phyloP scores from a whole-genome alignment of 2,888 invertebrate species.

The Tinea semifulvella region DNA sequence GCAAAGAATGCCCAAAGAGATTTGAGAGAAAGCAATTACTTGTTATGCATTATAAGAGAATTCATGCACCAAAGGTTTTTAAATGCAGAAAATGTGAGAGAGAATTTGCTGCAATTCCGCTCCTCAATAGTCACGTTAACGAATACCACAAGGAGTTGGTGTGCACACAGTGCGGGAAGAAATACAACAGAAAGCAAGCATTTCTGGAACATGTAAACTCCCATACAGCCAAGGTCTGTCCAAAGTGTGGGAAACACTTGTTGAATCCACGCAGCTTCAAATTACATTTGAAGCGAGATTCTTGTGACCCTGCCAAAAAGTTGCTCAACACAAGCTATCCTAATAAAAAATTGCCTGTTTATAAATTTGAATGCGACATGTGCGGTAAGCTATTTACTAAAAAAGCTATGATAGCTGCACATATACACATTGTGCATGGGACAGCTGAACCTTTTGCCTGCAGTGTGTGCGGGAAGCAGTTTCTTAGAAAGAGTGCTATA shows the following conservation, averaged over 20 bases:
- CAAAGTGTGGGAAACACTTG: conserved; percentile 43
- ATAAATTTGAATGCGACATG: conserved; percentile 34
- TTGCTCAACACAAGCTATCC: no score
- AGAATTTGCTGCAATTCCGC: conserved; percentile 30
- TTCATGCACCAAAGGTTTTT: conserved; percentile 36
- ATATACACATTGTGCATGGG: conserved; percentile 49
- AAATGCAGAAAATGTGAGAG: conserved; percentile 35
- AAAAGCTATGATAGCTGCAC: conserved; percentile 45
- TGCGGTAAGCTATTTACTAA: conserved; percentile 50
- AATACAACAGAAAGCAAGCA: conserved; percentile 34
- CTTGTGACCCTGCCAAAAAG: no score
- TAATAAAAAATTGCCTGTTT: neutral
- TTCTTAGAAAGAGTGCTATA: conserved; percentile 44
- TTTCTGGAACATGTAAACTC: conserved; percentile 38
- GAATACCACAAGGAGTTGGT: conserved; percentile 31
- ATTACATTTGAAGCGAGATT: conserved; percentile 38
- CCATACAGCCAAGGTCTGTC: conserved; percentile 36
- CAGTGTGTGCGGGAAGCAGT: conserved; percentile 48
- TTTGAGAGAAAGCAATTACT: conserved; percentile 31
- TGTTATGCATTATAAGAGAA: conserved; percentile 35
- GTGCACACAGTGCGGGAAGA: conserved; percentile 43
- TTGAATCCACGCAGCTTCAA: conserved; percentile 40
- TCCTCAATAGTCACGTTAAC: conserved; percentile 30
- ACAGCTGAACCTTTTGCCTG: conserved; percentile 47
- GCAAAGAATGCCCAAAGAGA: conserved; percentile 33